Base-by-base conservation (phyloP, 1,140 invertebrate species). In the Ylistrum balloti region DNA sequence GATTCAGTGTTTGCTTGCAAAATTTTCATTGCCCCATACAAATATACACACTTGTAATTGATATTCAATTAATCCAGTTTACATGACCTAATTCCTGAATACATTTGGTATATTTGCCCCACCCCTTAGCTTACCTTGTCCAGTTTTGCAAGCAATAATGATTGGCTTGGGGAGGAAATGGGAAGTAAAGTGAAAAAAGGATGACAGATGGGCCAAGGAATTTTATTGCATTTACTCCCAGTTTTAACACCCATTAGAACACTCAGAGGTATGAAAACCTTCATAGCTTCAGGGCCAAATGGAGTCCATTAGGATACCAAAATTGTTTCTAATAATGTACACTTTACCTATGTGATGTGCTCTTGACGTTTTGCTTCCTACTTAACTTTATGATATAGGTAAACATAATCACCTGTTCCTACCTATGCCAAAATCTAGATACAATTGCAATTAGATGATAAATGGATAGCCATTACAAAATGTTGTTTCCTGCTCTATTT, bases 31-130 rank as follows among this genome's bases (percentile, higher is more conserved):
- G n/a, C n/a, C n/a, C n/a, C n/a, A n/a, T 28, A 74, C n/a, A 74
- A 74, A 28, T 74, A 74, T 17, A 56, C 56, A 74, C 56, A 74
- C n/a, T n/a, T 74, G 56, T 74, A 74, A 74, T 74, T 74, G 56
- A 74, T 74, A 74, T 74, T 28, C 56, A 74, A 74, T 74, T n/a
- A n/a, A n/a, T 28, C 56, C n/a, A n/a, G n/a, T 11, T 74, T 74
- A 28, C n/a, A 28, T 74, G 22, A 74, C 56, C 56, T 74, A 74
- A 74, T 74, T 28, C 56, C 56, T 74, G n/a, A 74, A 74, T 28
- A 74, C 56, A 74, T 74, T 74, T 74, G n/a, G 22, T n/a, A 5
- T 74, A 28, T 74, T 74, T 74, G 56, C 56, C 56, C 45, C 56
- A n/a, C 56, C 56, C 56, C 56, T 74, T 28, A 74, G 56, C 56